phyloP scores from a whole-genome alignment of 2,113 vertebrate species.

The Chloropsis cyanopogon region DNA sequence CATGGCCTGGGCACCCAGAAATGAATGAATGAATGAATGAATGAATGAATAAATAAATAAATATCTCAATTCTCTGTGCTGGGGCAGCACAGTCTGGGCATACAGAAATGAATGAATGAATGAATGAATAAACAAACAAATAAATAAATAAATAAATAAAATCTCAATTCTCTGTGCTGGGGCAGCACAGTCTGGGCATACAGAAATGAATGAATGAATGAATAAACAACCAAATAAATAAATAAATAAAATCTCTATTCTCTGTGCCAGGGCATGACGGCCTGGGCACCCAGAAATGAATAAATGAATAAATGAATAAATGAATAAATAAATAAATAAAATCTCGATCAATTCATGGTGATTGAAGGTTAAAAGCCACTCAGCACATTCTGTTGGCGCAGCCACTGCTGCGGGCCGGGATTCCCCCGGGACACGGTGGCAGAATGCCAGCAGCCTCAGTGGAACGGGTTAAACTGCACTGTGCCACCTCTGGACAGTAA shows the following conservation, averaged over 20 bases:
- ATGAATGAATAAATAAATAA: too few species aligned
- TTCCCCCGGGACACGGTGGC: neutral
- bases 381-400: rapidly evolving
- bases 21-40: rapidly evolving
- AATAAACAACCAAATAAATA: too few species aligned
- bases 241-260: too few species aligned
- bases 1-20: neutral
- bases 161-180: too few species aligned
- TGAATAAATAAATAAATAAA: neutral
- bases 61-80: too few species aligned
- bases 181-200: too few species aligned
- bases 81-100: too few species aligned
- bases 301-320: neutral
- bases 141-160: too few species aligned
- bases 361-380: neutral
- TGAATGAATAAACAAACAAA: too few species aligned
- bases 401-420: neutral
- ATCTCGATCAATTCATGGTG: too few species aligned
- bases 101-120: neutral
- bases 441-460: neutral
- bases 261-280: neutral
- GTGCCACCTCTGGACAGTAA: rapidly evolving
- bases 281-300: neutral
- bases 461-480: rapidly evolving
- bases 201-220: neutral